Evolutionary conservation across 2,888 invertebrate genomes (phyloP), one percentile per base, ranked within the genome.

Genomic region (Nephrotoma guestfalica): DNA sequence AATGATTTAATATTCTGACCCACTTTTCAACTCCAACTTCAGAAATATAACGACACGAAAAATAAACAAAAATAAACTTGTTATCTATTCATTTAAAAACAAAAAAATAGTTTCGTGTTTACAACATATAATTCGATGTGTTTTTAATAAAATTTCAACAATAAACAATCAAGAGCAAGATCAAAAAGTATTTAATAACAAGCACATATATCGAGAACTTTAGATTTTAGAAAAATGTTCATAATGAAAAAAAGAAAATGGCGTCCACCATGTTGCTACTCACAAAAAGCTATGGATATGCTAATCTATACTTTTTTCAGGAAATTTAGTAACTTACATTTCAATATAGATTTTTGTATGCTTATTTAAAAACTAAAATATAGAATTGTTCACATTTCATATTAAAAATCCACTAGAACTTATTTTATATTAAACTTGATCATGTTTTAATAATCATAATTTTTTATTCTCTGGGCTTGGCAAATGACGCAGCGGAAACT

Each of bases 401-500:
- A 41, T 41, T 41, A 84, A 84, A 84, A 84, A 41, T 15, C 41
- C 84, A 84, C 84, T 41, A 84, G 15, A 84, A 85, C 42, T 85
- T 15, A 43, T 43, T 85, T 85, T 85, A 43, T 45, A 85, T 41
- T 18, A 85, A 85, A 85, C 85, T 85, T 85, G 6, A 85, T 85
- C 71, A 71, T 71, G 71, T 71, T 71, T 84, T 84, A 84, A 41
- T 15, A 42, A 47, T 47, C 86, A 45, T 40, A 40, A 85, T 40
- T 47, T 86, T 57, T 86, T 57, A 57, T 86, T 57, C 57, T 86
- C 86, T 87, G 87, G 87, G 88, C 87, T 87, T 87, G 87, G 86
- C 88, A 87, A 88, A 87, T 88, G 88, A 88, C 88, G 88, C 88
- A 88, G 88, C 88, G 88, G 87, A 88, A 88, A 88, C 87, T 86